Base-by-base conservation (phyloP, 2,797 vertebrate genomes). In the Pteronotus mesoamericanus region DNA sequence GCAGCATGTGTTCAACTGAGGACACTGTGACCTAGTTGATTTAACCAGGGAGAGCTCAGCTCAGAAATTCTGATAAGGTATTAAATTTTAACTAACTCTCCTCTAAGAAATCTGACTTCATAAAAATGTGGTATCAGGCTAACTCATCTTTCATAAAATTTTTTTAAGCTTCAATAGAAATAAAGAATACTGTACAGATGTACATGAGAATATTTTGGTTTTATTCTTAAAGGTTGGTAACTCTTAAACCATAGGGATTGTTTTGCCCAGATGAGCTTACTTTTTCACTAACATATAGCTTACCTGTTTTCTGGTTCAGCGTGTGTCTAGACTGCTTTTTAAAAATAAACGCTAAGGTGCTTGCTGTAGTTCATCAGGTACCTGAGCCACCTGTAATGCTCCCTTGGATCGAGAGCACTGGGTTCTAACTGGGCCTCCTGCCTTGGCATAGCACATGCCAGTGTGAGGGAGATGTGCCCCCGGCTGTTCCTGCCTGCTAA, bases 81-180 rank as follows among this genome's bases (percentile, higher is more conserved):
- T 96, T 96, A 85, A 59, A 83, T 95, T 93, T 95, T 95, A 91
- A 94, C 86, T 74, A 91, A 90, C 83, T 94, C 34, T 89, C 59
- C 48, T 94, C 90, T 90, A 74, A 86, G 94, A 72, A 85, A 83
- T 95, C n/a, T 96, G 82, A 97, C 94, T 94, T 59, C 95, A 96
- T 94, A 88, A 97, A 96, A 98, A 98, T 96, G 74, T 91, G 97
- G 86, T 85, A 96, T 72, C 55, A 68, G 44, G 95, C 97, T 96
- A 51, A 98, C 86, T 64, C 93, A 66, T 98, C 89, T 98, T 98
- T 94, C 94, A 75, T 86, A 94, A 96, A 55, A 66, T 96, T 86
- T 88, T 88, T 96, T 71, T 72, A 97, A 96, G 75, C 85, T 95
- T 92, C 80, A 95, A n/a, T 96, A 96, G 82, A 89, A 98, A 95